Base-by-base conservation (phyloP, 1,140 invertebrate genomes). In the Scaptomyza pallida region DNA sequence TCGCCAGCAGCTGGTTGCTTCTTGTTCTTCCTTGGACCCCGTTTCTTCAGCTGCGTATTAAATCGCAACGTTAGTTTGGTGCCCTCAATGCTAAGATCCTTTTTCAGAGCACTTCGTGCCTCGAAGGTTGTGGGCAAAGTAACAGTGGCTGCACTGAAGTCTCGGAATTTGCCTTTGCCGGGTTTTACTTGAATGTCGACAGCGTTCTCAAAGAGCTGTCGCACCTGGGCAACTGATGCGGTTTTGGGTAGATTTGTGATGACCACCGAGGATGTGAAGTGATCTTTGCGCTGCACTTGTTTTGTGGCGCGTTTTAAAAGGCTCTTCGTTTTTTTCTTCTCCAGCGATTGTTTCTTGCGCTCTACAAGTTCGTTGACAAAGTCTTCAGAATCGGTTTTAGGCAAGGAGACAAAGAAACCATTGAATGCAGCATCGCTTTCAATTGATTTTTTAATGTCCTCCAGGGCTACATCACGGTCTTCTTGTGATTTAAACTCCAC, bases 151-250 rank as follows among this genome's bases (percentile, higher is more conserved):
- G 83, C 67, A 51, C 70, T 88, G 10, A 61, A 74, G 16, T 83
- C 81, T 0, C 78, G 72, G 78, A 74, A 78, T 40, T 85, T 89
- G 0, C 80, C 80, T 37, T 78, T 89, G 13, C 82, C 71, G 0
- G 86, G 64, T 5, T 82, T 89, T 13, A 91, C 67, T 48, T 91
- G 89, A 44, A 91, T 90, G 40, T 91, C 89, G 2, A 91, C 88
- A 0, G 83, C 82, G 21, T 77, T 73, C n/a, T 74, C 44, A 51
- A 90, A 91, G 9, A 91, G 59, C 40, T 86, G 60, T 1, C 83
- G 76, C 30, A 91, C 64, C 30, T 91, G 74, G 2, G 68, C 68
- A 26, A 75, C 16, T 0, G 89, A 86, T 0, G 67, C 63, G 1
- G 68, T 83, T 30, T 89, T 89, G 13, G 89, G 89, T 6, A 91